phyloP scores from a whole-genome alignment of 1,140 invertebrate genomes.

The Drosophila biarmipes region DNA sequence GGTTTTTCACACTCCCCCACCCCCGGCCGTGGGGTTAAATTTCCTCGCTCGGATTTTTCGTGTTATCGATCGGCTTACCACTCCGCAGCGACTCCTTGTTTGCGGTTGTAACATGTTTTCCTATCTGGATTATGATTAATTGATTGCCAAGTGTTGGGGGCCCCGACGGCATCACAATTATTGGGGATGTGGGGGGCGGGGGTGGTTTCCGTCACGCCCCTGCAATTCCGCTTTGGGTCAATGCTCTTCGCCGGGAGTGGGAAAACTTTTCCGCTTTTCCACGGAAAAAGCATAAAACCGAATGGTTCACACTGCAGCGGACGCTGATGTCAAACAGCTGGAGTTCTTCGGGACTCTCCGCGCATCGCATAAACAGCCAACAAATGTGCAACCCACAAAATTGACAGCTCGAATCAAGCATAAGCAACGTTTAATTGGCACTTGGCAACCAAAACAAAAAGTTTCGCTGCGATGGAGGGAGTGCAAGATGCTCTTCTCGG shows the following conservation, averaged over 20 bases:
- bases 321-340: constrained; percentile 67
- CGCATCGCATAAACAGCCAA: constrained; percentile 43
- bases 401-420: constrained; percentile 71
- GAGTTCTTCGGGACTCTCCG: constrained; percentile 23
- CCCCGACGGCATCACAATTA: constrained; percentile 28
- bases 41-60: constrained; percentile 48
- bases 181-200: constrained; percentile 15
- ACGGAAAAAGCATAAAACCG: constrained; percentile 49
- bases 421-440: constrained; percentile 73
- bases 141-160: constrained; percentile 65
- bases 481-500: background rate
- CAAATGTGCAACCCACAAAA: constrained; percentile 51
- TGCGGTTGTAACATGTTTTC: constrained; percentile 70
- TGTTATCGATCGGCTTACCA: constrained; percentile 64
- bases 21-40: constrained; percentile 29
- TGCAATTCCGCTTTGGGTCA: constrained; percentile 57
- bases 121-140: constrained; percentile 79
- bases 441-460: constrained; percentile 30
- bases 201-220: constrained; percentile 55
- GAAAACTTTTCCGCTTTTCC: constrained; percentile 30
- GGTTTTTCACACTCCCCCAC: constrained; percentile 65
- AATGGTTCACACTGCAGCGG: constrained; percentile 17
- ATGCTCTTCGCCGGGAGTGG: constrained; percentile 18
- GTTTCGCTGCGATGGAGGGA: background rate
- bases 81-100: constrained; percentile 41